phyloP scores from a whole-genome alignment of 2,888 invertebrate species.

The Chrysomela aeneicollis region DNA sequence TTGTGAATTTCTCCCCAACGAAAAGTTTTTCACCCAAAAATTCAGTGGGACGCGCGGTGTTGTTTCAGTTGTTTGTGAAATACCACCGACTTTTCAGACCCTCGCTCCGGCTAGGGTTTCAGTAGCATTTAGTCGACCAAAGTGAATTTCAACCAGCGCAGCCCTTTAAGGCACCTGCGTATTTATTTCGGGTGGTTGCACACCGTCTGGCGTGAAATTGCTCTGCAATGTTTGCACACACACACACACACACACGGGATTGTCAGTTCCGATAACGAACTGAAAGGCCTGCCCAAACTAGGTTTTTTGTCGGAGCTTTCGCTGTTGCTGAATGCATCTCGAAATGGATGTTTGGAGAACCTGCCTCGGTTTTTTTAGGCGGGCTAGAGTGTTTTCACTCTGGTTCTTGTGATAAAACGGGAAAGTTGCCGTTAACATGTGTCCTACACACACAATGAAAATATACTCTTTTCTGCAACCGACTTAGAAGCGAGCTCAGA shows the following conservation, averaged over 20 bases:
- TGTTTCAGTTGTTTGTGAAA: background rate
- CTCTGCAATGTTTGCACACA: slow-evolving; percentile 16
- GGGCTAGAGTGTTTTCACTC: too few species aligned
- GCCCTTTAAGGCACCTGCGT: slow-evolving; percentile 8
- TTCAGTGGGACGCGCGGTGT: background rate
- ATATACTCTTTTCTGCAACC: too few species aligned
- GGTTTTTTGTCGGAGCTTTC: slow-evolving; percentile 1
- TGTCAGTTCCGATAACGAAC: slow-evolving; percentile 8
- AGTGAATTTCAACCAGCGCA: background rate
- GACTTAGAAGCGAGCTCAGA: too few species aligned
- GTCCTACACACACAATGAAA: too few species aligned
- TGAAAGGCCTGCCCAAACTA: slow-evolving; percentile 6
- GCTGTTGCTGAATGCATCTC: background rate
- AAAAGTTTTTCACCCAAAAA: background rate
- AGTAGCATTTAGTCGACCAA: background rate
- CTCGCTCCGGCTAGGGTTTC: background rate
- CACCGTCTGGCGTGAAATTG: slow-evolving; percentile 18
- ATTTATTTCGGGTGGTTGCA: slow-evolving; percentile 12
- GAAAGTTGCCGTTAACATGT: too few species aligned
- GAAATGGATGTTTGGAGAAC: background rate
- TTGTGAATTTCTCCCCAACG: too few species aligned
- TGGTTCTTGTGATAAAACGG: too few species aligned
- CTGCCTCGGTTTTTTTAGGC: too few species aligned
- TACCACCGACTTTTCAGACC: background rate
- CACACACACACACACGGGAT: slow-evolving; percentile 8